Evolutionary conservation across 2,888 invertebrate genomes (phyloP).

Genomic region (Deilephila elpenor): DNA sequence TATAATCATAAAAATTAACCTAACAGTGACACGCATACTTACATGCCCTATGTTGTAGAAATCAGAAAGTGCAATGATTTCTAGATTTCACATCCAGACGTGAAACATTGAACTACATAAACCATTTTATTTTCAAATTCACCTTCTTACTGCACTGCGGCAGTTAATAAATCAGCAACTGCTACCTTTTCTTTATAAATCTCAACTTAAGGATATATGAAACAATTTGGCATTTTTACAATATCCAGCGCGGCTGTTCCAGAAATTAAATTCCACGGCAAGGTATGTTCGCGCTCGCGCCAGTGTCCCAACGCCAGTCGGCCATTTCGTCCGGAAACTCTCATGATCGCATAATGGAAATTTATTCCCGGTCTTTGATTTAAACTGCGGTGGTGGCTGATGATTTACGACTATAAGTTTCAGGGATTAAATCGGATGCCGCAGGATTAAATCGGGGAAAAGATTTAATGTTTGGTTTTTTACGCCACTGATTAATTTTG

Average conservation of each 20-base stretch:
- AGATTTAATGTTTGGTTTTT: not conserved
- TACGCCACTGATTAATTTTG: not conserved
- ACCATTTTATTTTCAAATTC: no score
- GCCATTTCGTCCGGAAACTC: constrained; percentile 47
- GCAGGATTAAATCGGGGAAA: constrained; percentile 10
- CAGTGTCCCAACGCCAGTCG: constrained; percentile 37
- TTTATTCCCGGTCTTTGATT: constrained; percentile 60
- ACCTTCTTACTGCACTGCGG: no score
- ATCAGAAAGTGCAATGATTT: no score
- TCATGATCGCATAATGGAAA: constrained; percentile 58
- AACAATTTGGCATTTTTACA: constrained; percentile 8
- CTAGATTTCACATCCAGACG: no score
- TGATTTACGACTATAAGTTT: constrained; percentile 48
- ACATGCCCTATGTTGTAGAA: no score
- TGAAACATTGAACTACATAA: no score
- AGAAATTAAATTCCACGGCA: constrained; percentile 38
- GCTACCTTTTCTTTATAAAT: not conserved
- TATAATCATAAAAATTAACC: no score
- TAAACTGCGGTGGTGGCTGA: constrained; percentile 51
- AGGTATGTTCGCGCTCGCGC: constrained; percentile 44
- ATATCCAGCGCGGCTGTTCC: not conserved
- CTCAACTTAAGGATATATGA: not conserved
- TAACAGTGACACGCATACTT: no score
- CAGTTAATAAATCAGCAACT: not conserved
- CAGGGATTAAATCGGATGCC: constrained; percentile 1